phyloP scores from a whole-genome alignment of 1,140 invertebrate genomes.

The Elymnias hypermnestra region DNA sequence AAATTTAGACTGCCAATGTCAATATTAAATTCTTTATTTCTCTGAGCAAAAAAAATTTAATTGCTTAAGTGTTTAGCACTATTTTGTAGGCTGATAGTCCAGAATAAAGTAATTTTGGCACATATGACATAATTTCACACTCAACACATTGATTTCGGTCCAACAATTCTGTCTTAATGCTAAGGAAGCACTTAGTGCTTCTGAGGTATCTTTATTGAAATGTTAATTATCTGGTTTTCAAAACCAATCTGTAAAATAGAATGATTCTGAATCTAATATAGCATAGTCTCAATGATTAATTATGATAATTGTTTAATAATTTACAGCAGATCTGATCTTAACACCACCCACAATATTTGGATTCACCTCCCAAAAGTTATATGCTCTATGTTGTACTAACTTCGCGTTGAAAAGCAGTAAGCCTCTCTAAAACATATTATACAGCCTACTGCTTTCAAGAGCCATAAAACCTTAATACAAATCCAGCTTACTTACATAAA shows the following conservation, averaged over 20 bases:
- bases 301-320: slow-evolving; percentile 16
- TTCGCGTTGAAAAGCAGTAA: slow-evolving; percentile 55
- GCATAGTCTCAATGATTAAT: slow-evolving; percentile 16
- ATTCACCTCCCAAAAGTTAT: slow-evolving; percentile 38
- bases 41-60: slow-evolving; percentile 19
- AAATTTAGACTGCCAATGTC: slow-evolving; percentile 15
- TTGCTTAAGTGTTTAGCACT: slow-evolving; percentile 11
- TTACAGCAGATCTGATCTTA: slow-evolving; percentile 56
- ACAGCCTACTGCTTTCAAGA: slow-evolving; percentile 61
- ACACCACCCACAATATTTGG: slow-evolving; percentile 27
- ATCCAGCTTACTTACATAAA: slow-evolving; percentile 42
- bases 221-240: slow-evolving; percentile 20
- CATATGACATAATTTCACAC: slow-evolving; percentile 36
- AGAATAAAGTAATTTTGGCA: slow-evolving; percentile 43
- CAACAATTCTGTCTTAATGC: slow-evolving; percentile 46
- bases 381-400: slow-evolving; percentile 59
- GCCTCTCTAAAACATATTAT: slow-evolving; percentile 73
- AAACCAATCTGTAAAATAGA: slow-evolving; percentile 47
- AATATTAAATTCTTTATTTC: slow-evolving; percentile 18
- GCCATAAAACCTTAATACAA: slow-evolving; percentile 41
- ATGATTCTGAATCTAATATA: slow-evolving; percentile 30
- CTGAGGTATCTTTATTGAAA: slow-evolving; percentile 50
- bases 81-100: slow-evolving; percentile 7
- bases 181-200: slow-evolving; percentile 51
- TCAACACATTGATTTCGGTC: slow-evolving; percentile 34